A percentile compares a stretch with the other conserved stretches of the same genome.
phyloP scores from a whole-genome alignment of 2,113 vertebrate genomes.

The Hystrix cristata region DNA sequence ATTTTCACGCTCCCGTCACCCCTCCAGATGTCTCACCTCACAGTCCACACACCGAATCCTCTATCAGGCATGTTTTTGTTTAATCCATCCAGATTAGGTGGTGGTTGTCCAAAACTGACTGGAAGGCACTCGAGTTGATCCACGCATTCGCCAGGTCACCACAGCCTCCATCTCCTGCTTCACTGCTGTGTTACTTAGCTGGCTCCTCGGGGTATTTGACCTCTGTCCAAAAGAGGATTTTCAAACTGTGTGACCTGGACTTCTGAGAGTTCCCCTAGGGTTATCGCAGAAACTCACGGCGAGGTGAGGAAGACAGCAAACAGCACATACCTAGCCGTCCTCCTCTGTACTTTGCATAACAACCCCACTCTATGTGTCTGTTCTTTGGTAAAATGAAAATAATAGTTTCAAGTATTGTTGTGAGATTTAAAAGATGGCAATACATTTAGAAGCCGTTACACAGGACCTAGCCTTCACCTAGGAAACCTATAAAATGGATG shows the following conservation, averaged over 20 bases:
- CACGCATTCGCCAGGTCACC: fast-evolving
- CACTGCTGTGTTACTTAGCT: neutral
- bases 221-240: neutral
- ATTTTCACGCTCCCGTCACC: neutral
- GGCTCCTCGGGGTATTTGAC: neutral
- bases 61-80: neutral
- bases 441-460: neutral
- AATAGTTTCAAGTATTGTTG: neutral
- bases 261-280: neutral
- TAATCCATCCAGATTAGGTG: neutral
- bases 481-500: neutral
- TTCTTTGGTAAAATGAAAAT: neutral
- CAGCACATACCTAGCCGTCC: neutral
- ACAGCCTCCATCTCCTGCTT: neutral
- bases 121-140: neutral
- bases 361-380: neutral
- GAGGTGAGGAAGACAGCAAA: neutral
- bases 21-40: neutral
- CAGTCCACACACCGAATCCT: neutral
- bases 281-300: neutral
- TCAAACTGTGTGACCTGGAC: neutral
- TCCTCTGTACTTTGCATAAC: neutral
- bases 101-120: neutral
- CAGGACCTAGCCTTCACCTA: neutral
- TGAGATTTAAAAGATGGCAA: neutral